phyloP scores from a whole-genome alignment of 2,113 vertebrate genomes.

The Eulacestoma nigropectus region DNA sequence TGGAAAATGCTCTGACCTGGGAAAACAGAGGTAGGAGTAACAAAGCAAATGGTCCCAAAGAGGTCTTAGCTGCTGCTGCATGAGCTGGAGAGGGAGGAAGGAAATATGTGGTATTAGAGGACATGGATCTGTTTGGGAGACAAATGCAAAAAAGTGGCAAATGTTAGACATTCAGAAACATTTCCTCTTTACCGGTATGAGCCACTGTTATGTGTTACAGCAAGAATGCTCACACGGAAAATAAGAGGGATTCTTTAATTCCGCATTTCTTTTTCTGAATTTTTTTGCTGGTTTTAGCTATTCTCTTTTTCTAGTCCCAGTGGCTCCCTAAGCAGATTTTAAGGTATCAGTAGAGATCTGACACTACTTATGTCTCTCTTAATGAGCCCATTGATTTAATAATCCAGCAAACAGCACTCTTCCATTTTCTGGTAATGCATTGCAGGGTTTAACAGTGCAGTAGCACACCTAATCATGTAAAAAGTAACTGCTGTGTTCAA shows the following conservation, averaged over 20 bases:
- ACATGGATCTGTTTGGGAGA: not conserved
- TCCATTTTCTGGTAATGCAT: not conserved
- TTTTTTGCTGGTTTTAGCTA: not conserved
- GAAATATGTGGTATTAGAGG: not conserved
- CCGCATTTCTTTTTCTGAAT: not conserved
- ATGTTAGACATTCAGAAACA: not conserved
- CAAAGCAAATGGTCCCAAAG: not conserved
- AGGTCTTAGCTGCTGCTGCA: not conserved
- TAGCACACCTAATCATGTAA: not conserved
- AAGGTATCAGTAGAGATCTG: slow-evolving; percentile 9
- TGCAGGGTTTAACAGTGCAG: not conserved
- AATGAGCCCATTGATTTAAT: slow-evolving; percentile 9
- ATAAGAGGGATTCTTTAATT: not conserved
- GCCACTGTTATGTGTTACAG: not conserved
- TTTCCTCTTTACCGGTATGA: not conserved
- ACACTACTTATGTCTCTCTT: not conserved
- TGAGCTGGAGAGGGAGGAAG: not conserved
- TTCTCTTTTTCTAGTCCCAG: not conserved
- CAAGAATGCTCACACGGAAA: not conserved
- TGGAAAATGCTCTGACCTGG: not conserved
- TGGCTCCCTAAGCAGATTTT: not conserved
- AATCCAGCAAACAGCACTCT: not conserved
- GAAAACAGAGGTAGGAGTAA: not conserved
- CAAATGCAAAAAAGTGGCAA: not conserved
- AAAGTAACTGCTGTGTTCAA: not conserved